Base-by-base conservation (phyloP, 1,140 invertebrate species). In the Pseudomyrmex concolor region DNA sequence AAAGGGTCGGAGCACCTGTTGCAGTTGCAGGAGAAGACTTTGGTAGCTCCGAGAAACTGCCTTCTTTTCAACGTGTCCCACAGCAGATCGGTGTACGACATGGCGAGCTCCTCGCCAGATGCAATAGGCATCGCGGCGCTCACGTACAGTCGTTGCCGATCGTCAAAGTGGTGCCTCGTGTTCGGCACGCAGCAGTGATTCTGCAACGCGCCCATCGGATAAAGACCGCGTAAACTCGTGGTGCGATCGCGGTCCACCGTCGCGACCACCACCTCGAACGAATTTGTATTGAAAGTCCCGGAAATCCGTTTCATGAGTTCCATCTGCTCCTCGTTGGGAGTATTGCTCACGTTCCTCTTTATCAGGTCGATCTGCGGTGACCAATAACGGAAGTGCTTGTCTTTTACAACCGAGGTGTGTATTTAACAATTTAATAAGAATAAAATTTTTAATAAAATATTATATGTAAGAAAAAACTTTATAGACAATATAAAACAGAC, bases 161-260 rank as follows among this genome's bases (percentile, higher is more conserved):
- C 89, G 84, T 96, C 95, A 82, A 96, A 97, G 57, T 95, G 94
- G 82, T 97, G 96, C 19, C 95, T 95, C 0, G 96, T 97, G 90
- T 98, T 98, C 1, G 97, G 96, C 10, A 95, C 93, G 89, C 97
- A 98, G 50, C 94, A 95, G 89, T 98, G 97, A 92, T 97, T 97
- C 90, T 97, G 95, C 48, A 97, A 92, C 15, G 96, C 95, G 1
- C 96, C 95, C 19, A 97, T 92, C 2, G 97, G 96, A 92, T 96
- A 98, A 4, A 98, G 92, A 2, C 96, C 97, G 83, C 96, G 94
- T 48, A 96, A 92, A 87, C 95, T 95, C 45, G 95, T 94, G 2
- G 84, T 84, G 88, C 81, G 95, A 92, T 25, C 94, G 92, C 50
- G 93, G 12, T 94, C 94, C 25, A 25, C 25, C 64, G 93, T 94